Evolutionary conservation across 2,888 invertebrate genomes (phyloP).

Genomic region (Monopis laevigella): DNA sequence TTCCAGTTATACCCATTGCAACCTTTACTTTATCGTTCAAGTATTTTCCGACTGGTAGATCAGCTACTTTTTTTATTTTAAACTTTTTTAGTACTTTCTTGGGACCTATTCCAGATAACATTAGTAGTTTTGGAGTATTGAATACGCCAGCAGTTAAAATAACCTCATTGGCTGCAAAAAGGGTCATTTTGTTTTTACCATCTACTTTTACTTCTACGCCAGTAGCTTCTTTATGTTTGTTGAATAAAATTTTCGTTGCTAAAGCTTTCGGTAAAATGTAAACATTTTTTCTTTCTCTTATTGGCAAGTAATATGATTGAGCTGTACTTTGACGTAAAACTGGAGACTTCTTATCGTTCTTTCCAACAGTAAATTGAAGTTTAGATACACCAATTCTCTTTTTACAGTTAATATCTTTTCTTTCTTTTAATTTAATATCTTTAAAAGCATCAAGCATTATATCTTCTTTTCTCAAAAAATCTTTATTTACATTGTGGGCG

Average conservation of each 20-base stretch:
- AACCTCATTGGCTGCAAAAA: slow-evolving; percentile 77
- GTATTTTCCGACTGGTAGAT: slow-evolving; percentile 78
- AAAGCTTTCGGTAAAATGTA: slow-evolving; percentile 78
- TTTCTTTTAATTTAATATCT: slow-evolving; percentile 5
- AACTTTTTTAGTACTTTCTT: slow-evolving; percentile 66
- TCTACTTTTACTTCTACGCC: slow-evolving; percentile 72
- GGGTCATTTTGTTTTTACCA: slow-evolving; percentile 69
- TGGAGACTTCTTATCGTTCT: slow-evolving; percentile 15
- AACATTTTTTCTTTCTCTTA: slow-evolving; percentile 66
- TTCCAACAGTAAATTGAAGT: not conserved
- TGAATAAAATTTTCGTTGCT: slow-evolving; percentile 68
- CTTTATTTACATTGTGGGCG: not conserved
- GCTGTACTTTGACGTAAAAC: slow-evolving; percentile 22
- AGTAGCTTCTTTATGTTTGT: slow-evolving; percentile 68
- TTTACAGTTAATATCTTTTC: not conserved
- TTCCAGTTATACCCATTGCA: slow-evolving; percentile 27
- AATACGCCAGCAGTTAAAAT: slow-evolving; percentile 84
- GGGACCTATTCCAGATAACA: slow-evolving; percentile 84
- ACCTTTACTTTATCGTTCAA: slow-evolving; percentile 72
- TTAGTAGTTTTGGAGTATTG: slow-evolving; percentile 85
- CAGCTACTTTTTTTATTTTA: slow-evolving; percentile 74
- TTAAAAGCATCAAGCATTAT: slow-evolving; percentile 5
- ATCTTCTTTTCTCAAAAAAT: slow-evolving; percentile 2
- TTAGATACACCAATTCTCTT: slow-evolving; percentile 3
- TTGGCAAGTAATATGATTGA: slow-evolving; percentile 24